phyloP scores from a whole-genome alignment of 2,888 invertebrate species.

The Thymelicus lineola region DNA sequence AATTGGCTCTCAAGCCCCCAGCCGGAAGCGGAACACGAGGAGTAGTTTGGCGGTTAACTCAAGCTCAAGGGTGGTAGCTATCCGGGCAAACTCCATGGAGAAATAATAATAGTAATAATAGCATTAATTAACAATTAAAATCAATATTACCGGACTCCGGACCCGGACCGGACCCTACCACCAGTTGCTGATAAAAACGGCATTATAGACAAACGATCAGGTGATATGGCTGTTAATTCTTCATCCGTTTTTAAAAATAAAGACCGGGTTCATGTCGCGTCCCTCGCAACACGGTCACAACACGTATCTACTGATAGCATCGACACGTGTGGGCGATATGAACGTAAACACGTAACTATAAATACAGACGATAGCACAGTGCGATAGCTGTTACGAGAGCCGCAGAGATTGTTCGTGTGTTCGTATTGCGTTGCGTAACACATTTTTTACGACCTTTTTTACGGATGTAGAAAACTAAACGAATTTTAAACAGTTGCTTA shows the following conservation, averaged over 20 bases:
- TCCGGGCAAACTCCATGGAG: no score
- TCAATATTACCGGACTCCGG: no score
- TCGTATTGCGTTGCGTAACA: not conserved
- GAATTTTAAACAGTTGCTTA: not conserved
- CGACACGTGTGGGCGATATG: slow-evolving; percentile 15
- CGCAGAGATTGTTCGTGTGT: not conserved
- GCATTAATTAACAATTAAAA: no score
- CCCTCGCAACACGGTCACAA: not conserved
- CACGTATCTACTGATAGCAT: slow-evolving; percentile 12
- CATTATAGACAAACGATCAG: not conserved
- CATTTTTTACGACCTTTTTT: not conserved
- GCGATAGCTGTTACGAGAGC: not conserved
- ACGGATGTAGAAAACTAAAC: not conserved
- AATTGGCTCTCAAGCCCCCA: no score
- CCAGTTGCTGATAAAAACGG: not conserved
- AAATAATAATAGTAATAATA: no score
- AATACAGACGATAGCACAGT: slow-evolving; percentile 7
- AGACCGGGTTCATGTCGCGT: not conserved
- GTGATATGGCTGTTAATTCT: not conserved
- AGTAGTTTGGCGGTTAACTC: no score
- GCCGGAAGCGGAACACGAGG: no score
- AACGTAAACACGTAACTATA: slow-evolving; percentile 8
- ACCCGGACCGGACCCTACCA: no score
- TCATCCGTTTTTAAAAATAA: not conserved
- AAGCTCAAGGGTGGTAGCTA: no score